Evolutionary conservation across 2,888 invertebrate species (phyloP).

Genomic region (Tuta absoluta): DNA sequence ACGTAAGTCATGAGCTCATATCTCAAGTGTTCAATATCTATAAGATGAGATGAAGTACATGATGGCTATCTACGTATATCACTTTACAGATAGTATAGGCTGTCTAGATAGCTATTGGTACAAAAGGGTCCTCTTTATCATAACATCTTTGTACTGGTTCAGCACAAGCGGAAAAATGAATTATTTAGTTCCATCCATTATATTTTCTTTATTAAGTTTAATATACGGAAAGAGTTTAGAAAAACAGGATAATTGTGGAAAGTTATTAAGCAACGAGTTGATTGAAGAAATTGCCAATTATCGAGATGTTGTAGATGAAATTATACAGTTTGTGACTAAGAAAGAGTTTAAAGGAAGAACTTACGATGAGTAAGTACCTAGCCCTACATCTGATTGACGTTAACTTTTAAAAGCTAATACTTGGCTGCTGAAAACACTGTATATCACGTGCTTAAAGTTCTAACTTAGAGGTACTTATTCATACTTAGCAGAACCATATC

Average conservation of each 20-base stretch:
- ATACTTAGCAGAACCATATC: too few species aligned
- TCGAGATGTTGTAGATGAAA: conserved; percentile 69
- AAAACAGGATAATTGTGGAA: conserved; percentile 54
- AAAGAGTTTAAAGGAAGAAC: conserved; percentile 81
- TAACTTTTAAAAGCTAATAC: too few species aligned
- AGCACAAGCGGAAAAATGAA: conserved; percentile 51
- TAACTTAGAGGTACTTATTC: too few species aligned
- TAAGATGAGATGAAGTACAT: background rate
- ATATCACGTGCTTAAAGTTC: too few species aligned
- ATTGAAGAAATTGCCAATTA: conserved; percentile 83
- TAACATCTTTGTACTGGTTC: conserved; percentile 46
- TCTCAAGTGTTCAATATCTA: conserved; percentile 1
- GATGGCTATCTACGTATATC: background rate
- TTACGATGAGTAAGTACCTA: conserved; percentile 71
- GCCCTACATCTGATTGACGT: too few species aligned
- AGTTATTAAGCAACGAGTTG: conserved; percentile 67
- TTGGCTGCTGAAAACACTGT: too few species aligned
- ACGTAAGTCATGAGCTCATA: too few species aligned
- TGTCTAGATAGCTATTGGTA: conserved; percentile 31
- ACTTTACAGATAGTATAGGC: background rate
- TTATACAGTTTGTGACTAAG: conserved; percentile 73
- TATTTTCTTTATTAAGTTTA: conserved; percentile 46
- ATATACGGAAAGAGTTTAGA: conserved; percentile 53
- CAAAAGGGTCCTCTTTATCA: conserved; percentile 44
- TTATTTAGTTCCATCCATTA: conserved; percentile 44